Base-by-base conservation (phyloP, 2,888 invertebrate genomes). In the Dorcus hopei region DNA sequence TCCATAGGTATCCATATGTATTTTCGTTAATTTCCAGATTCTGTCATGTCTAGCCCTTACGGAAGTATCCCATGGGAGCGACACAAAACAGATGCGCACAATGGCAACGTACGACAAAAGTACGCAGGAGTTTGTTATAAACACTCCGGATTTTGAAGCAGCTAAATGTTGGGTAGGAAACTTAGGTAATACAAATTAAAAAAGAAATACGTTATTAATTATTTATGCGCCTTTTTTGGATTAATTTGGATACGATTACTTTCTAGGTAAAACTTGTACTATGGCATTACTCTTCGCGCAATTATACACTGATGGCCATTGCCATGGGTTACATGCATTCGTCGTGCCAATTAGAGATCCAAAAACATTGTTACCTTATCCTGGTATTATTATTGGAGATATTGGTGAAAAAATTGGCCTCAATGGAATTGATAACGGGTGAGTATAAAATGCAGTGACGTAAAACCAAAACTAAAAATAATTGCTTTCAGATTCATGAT, bases 81-180 rank as follows among this genome's bases (percentile, higher is more conserved):
- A 97, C 79, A 93, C 94, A 3, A 92, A 93, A 67, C 88, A 88
- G 52, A 91, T 97, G 87, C 85, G 92, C 69, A 97, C 97, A 0
- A 91, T 88, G 6, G 96, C 97, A 3, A 91, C 87, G 0, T 97
- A 91, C 79, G 93, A 96, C 77, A 83, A 87, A 0, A 76, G 79
- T 39, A 85, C 87, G 11, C 83, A 88, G 79, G 87, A 90, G 78
- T 97, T 96, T 79, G 82, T 96, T 56, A 82, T 98, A 9, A 87
- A 96, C 76, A 92, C 96, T 0, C 96, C 97, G 0, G 92, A 95
- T 79, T 92, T 96, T 80, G 91, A 96, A 79, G 93, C 97, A 7
- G 93, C 95, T 54, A 98, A 98, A 83, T 95, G 95, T 80, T 97
- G 97, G 97, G 88, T 90, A 70, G 97, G 97, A 69, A 95, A 95